phyloP scores from a whole-genome alignment of 2,797 vertebrate genomes.

The Gymnothorax javanicus region DNA sequence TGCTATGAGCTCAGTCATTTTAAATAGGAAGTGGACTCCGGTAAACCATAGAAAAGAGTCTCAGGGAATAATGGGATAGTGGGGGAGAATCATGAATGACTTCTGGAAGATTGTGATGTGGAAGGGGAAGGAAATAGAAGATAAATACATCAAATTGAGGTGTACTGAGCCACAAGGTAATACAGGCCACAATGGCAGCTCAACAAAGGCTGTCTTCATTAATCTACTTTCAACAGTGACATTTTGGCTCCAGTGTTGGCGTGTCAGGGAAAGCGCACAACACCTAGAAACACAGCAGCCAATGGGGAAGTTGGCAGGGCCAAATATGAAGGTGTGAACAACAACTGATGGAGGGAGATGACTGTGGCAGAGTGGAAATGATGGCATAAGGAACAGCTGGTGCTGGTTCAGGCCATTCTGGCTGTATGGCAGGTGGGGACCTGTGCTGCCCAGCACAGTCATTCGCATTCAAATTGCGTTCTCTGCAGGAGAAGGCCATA shows the following conservation, averaged over 20 bases:
- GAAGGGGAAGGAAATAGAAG: neutral
- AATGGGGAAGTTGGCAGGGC: slow-evolving; percentile 13
- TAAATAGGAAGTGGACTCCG: neutral
- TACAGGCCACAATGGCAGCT: neutral
- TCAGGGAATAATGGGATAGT: neutral
- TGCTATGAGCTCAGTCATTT: neutral
- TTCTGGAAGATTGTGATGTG: neutral
- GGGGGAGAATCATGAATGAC: neutral
- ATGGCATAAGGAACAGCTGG: neutral
- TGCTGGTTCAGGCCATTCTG: slow-evolving; percentile 7
- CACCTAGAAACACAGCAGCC: neutral
- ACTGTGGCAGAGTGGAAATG: neutral
- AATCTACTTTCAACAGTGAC: slow-evolving; percentile 6
- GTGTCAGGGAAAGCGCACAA: neutral
- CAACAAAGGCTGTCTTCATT: neutral
- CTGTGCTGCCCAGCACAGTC: neutral
- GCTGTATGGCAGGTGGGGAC: neutral
- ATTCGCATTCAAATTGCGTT: neutral
- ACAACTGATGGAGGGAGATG: neutral
- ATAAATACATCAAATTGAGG: neutral
- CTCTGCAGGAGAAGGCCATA: neutral
- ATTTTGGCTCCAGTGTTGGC: neutral
- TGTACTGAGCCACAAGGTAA: neutral
- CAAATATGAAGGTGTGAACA: neutral
- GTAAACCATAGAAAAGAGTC: neutral